Evolutionary conservation across 1,140 invertebrate species (phyloP).

Genomic region (Glossosoma conforme): DNA sequence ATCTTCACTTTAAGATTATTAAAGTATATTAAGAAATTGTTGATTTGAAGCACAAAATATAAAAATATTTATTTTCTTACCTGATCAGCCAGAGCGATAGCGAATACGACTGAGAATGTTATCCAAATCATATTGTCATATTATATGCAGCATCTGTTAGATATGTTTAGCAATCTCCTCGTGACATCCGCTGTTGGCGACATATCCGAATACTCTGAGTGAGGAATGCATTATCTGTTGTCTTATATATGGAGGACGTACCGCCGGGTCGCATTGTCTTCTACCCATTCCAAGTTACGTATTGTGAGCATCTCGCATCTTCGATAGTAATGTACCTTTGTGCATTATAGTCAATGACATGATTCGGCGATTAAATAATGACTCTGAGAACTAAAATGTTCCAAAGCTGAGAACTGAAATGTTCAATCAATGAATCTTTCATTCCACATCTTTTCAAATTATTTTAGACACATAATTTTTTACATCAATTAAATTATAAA

Average conservation of each 20-base stretch:
- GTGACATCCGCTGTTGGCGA: not conserved
- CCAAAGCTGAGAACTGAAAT: no score
- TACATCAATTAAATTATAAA: no score
- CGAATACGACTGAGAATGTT: slow-evolving; percentile 5
- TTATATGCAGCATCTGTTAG: not conserved
- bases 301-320: not conserved
- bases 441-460: no score
- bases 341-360: slow-evolving; percentile 1
- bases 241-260: not conserved
- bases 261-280: not conserved
- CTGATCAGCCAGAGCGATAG: slow-evolving; percentile 6
- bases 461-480: no score
- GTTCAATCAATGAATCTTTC: no score
- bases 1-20: no score
- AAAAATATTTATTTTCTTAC: slow-evolving; percentile 5
- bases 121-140: not conserved
- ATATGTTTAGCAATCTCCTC: not conserved
- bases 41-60: not conserved
- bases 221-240: not conserved
- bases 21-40: no score
- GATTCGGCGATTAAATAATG: not conserved
- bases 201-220: not conserved
- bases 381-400: no score
- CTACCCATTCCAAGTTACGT: not conserved
- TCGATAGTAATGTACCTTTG: not conserved